Conservation (phyloP, 2,888 invertebrate genomes). For the Apamea anceps region DNA sequence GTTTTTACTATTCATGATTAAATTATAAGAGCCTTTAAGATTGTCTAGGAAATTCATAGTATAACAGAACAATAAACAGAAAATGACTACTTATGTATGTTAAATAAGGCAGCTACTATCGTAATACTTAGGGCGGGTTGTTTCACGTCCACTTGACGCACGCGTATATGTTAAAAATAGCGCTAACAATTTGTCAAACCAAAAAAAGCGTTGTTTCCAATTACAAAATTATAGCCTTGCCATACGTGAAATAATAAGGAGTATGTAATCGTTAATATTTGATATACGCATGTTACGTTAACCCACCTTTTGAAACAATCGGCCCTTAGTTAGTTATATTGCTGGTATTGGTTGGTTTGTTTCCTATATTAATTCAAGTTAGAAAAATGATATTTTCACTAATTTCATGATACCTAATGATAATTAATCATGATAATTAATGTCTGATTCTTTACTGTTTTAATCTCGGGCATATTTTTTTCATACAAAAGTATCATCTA, state of each 20-base stretch:
- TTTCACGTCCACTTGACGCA: too few species aligned
- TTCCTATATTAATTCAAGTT: neutral
- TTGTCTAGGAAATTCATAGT: neutral
- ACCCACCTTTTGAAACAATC: too few species aligned
- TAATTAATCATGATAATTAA: neutral
- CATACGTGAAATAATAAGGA: too few species aligned
- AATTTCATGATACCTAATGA: neutral
- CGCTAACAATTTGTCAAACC: too few species aligned
- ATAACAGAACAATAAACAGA: neutral
- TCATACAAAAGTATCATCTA: neutral
- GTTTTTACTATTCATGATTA: conserved; percentile 20
- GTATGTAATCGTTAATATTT: too few species aligned
- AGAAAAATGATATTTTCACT: neutral
- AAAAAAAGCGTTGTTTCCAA: too few species aligned
- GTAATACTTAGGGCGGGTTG: neutral
- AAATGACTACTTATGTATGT: neutral
- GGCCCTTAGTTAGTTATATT: neutral
- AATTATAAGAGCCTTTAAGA: neutral
- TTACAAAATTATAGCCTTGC: too few species aligned
- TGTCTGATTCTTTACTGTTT: neutral
- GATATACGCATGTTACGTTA: too few species aligned
- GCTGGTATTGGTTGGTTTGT: neutral
- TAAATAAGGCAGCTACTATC: neutral
- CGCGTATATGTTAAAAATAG: too few species aligned
- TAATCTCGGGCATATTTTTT: too few species aligned